phyloP scores from a whole-genome alignment of 2,113 vertebrate genomes.

The Callocephalon fimbriatum region DNA sequence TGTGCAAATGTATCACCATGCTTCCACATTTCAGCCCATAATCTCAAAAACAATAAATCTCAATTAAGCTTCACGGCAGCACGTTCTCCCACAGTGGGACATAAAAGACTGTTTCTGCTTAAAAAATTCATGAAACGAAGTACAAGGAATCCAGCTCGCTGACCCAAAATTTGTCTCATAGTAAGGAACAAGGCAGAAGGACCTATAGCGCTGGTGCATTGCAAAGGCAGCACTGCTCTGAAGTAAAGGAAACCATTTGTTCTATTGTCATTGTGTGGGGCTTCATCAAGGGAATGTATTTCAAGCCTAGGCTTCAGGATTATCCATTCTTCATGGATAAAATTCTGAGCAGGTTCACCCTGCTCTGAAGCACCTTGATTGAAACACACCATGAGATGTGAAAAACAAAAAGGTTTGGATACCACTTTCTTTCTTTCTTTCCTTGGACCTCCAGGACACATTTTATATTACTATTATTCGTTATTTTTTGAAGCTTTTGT shows the following conservation, averaged over 20 bases:
- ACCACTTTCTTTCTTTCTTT: not conserved
- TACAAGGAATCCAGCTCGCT: not conserved
- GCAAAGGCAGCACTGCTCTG: not conserved
- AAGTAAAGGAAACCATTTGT: not conserved
- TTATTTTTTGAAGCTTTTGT: not conserved
- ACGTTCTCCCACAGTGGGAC: not conserved
- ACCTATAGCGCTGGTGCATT: not conserved
- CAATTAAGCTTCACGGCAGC: not conserved
- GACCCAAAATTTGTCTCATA: not conserved
- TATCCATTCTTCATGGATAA: not conserved
- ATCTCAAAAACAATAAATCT: slow-evolving; percentile 7
- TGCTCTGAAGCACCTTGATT: not conserved
- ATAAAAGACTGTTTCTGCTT: not conserved
- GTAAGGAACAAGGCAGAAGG: not conserved
- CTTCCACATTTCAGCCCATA: not conserved
- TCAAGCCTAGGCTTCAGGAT: not conserved
- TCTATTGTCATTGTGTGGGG: not conserved
- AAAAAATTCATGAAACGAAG: not conserved
- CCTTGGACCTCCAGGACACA: not conserved
- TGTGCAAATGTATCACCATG: not conserved
- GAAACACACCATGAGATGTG: not conserved
- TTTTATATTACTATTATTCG: not conserved
- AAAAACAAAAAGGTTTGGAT: not conserved
- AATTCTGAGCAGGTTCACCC: not conserved
- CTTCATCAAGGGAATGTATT: not conserved